Conservation (phyloP, 2,888 invertebrate genomes). For the Criorhina ranunculi region DNA sequence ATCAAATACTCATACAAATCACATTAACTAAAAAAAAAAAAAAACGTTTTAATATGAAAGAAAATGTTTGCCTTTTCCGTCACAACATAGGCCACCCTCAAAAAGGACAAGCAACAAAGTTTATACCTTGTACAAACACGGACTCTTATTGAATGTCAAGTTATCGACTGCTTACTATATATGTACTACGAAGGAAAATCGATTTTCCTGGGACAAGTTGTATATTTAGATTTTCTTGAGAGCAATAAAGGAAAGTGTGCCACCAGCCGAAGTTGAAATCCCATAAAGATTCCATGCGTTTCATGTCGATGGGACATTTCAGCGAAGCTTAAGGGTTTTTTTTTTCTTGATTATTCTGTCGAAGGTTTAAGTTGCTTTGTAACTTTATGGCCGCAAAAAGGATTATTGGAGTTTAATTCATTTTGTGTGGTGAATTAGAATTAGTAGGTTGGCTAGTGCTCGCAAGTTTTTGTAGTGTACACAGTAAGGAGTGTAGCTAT, state of each 20-base stretch:
- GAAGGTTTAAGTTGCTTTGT: constrained; percentile 60
- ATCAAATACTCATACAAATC: constrained; percentile 60
- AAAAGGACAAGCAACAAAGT: constrained; percentile 41
- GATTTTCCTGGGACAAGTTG: constrained; percentile 58
- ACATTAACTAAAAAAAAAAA: constrained; percentile 36
- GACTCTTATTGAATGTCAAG: constrained; percentile 53
- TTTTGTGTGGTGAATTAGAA: constrained; percentile 59
- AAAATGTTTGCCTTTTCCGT: constrained; percentile 26
- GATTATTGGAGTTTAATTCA: constrained; percentile 71
- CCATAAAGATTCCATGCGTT: constrained; percentile 66
- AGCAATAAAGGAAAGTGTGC: constrained; percentile 45
- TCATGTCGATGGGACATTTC: constrained; percentile 70
- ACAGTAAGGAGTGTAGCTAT: neutral
- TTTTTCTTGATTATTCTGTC: constrained; percentile 63
- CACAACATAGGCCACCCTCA: neutral
- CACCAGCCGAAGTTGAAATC: constrained; percentile 44
- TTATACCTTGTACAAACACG: constrained; percentile 68
- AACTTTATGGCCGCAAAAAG: constrained; percentile 67
- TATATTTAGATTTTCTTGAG: constrained; percentile 68
- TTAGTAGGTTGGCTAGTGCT: constrained; percentile 22
- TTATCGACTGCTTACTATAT: constrained; percentile 38
- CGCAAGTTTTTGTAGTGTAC: neutral
- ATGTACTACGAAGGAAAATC: constrained; percentile 48
- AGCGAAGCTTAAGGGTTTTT: constrained; percentile 47
- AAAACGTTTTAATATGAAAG: neutral